A percentile compares a stretch with the other conserved stretches of the same genome.
phyloP scores from a whole-genome alignment of 2,113 vertebrate species.

The Ciconia boyciana region DNA sequence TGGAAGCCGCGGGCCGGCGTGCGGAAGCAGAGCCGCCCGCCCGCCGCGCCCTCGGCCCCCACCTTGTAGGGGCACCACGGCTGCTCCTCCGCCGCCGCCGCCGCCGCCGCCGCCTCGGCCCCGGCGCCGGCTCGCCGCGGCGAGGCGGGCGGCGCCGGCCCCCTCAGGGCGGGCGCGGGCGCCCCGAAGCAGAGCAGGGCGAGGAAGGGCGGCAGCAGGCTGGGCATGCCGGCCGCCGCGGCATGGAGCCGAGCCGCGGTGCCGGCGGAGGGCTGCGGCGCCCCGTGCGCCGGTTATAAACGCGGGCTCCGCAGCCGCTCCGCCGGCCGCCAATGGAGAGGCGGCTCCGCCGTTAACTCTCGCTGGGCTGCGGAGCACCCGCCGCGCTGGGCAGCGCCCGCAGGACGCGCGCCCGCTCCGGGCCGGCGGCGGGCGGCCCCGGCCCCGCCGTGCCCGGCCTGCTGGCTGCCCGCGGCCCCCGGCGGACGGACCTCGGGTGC shows the following conservation, averaged over 20 bases:
- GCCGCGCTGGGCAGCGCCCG: not conserved
- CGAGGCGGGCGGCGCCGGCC: not conserved
- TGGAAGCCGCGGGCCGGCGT: conserved; percentile 76
- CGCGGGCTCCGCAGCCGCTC: conserved; percentile 15
- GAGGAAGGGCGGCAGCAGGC: not conserved
- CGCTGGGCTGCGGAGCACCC: conserved; percentile 28
- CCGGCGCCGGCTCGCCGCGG: not conserved
- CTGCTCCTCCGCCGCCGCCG: not conserved
- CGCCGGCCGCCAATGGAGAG: conserved; percentile 36
- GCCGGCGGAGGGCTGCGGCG: not conserved
- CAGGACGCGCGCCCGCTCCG: not conserved
- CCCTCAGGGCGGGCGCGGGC: not conserved
- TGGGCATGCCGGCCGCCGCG: conserved; percentile 24
- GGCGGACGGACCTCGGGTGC: not conserved
- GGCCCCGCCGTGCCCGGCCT: no score
- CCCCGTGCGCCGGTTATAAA: not conserved
- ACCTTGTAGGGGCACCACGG: conserved; percentile 78
- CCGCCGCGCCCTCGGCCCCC: conserved; percentile 43
- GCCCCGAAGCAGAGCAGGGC: conserved; percentile 22
- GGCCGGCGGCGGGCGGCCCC: not conserved
- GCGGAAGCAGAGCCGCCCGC: conserved; percentile 84
- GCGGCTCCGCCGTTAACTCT: conserved; percentile 39
- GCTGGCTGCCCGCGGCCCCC: not conserved
- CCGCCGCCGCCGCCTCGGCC: not conserved
- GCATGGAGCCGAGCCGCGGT: conserved; percentile 14